Evolutionary conservation across 2,113 vertebrate genomes (phyloP), one percentile per base, ranked within the genome.

Genomic region (Callaeas wilsoni): DNA sequence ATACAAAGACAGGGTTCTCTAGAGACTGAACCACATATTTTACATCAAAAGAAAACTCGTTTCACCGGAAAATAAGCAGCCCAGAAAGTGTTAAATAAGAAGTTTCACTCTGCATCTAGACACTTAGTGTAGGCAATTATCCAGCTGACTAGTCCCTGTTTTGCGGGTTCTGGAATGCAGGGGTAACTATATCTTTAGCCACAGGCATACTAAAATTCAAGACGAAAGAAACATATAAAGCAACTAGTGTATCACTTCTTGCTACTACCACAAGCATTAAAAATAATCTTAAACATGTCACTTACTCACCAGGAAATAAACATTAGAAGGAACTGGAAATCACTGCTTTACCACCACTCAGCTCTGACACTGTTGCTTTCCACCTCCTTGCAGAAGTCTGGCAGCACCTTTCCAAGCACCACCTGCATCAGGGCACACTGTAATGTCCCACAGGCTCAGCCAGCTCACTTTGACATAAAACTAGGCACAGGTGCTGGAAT

Each of bases 281-380:
- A 71, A 93, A 94, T 60, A 92, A 67, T 68, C 25, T 87, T 89
- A 84, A 94, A 90, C 8, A n/a, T 62, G 59, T 27, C 47, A 47
- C 55, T 91, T 53, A 95, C 89, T 96, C 89, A 96, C 95, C 95
- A 67, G 62, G 93, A 92, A 90, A 92, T 39, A 84, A 94, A 92
- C 95, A 97, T 97, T 86, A 56, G 65, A 79, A 76, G 55, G 55
- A 80, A 55, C 59, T 83, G 79, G 76, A 84, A 89, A 77, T 67
- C 76, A 16, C 90, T 29, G 80, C 76, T 92, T 50, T 70, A 56
- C 68, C 73, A 77, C 88, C 79, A 39, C 68, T 83, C 46, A 13
- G 85, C 46, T 91, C 50, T 68, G 75, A 44, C 17, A 29, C 76
- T 25, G 57, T 9, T 41, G 25, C 86, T 77, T 90, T 81, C 39